These are phyloP conservation scores for Lithophane semibrunnea DNA, from an alignment of 2,888 invertebrate species.

Conservation along the genomic window DNA sequence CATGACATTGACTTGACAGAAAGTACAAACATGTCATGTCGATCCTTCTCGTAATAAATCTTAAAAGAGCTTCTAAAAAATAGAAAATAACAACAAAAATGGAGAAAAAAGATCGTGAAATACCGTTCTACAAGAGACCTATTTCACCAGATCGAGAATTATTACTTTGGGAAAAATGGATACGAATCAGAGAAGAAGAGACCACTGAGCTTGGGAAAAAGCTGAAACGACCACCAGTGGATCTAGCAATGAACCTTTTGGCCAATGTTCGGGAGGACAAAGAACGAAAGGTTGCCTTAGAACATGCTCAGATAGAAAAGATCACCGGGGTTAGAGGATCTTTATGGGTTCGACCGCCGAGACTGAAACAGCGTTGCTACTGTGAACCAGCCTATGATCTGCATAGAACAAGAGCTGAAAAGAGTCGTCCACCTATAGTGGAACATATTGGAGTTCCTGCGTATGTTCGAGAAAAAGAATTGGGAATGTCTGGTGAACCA, in stretches of 20 bases:
- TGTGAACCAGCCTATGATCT: constrained; percentile 82
- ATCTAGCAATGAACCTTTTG: constrained; percentile 82
- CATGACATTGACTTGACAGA: constrained; percentile 12
- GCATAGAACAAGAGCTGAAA: constrained; percentile 79
- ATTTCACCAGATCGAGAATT: constrained; percentile 79
- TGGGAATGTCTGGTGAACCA: constrained; percentile 75
- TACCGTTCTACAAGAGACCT: constrained; percentile 28
- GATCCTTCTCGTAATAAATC: not conserved
- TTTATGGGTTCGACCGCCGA: constrained; percentile 79
- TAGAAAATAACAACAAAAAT: constrained; percentile 33
- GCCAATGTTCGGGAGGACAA: constrained; percentile 78
- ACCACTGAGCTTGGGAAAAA: constrained; percentile 71
- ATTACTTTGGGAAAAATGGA: constrained; percentile 85
- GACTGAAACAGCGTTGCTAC: constrained; percentile 78
- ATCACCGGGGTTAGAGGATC: constrained; percentile 75
- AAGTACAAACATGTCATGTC: not conserved
- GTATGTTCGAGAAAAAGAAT: constrained; percentile 79
- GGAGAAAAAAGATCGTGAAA: constrained; percentile 30
- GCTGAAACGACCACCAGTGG: constrained; percentile 75
- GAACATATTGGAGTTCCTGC: constrained; percentile 82
- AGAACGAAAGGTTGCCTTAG: constrained; percentile 80
- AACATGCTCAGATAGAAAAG: constrained; percentile 79
- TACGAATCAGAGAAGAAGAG: constrained; percentile 81
- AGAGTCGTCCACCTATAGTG: constrained; percentile 77
- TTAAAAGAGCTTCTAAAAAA: not conserved